Evolutionary conservation across 2,888 invertebrate species (phyloP).

Genomic region (Calameuta idolon): DNA sequence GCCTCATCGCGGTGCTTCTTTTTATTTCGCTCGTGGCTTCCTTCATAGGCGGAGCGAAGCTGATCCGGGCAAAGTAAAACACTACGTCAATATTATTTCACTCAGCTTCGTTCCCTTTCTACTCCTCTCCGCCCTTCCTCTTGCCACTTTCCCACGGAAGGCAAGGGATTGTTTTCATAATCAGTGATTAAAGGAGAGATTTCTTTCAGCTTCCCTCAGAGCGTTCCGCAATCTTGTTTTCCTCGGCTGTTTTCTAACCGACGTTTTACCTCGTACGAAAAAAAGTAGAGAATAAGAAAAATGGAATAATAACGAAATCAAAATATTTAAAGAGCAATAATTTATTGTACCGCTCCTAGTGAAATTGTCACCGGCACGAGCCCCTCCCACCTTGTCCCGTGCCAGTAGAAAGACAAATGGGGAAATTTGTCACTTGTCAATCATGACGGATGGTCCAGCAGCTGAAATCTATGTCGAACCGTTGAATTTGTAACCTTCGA

Average conservation of each 20-base stretch:
- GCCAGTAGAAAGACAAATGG: not conserved
- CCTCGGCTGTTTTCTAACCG: not conserved
- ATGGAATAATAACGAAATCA: not conserved
- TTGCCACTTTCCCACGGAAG: slow-evolving; percentile 6
- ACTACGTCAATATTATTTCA: slow-evolving; percentile 40
- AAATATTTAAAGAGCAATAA: not conserved
- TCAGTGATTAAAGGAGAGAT: slow-evolving; percentile 31
- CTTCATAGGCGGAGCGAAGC: slow-evolving; percentile 1
- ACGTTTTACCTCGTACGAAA: slow-evolving; percentile 12
- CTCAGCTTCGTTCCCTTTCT: slow-evolving; percentile 19
- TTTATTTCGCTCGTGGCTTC: slow-evolving; percentile 8
- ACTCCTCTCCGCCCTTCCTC: not conserved
- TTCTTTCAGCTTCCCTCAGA: slow-evolving; percentile 9
- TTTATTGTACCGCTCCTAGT: not conserved
- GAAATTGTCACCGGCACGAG: not conserved
- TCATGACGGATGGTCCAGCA: not conserved
- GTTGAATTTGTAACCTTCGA: not conserved
- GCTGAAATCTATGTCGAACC: not conserved
- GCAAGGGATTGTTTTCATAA: slow-evolving; percentile 41
- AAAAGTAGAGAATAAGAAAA: not conserved
- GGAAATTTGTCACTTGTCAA: not conserved
- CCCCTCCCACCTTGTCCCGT: not conserved
- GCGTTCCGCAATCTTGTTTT: not conserved
- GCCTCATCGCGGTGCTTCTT: not conserved
- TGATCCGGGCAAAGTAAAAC: slow-evolving; percentile 34